Conservation (phyloP, 2,888 invertebrate species). For the Apotomis betuletana region DNA sequence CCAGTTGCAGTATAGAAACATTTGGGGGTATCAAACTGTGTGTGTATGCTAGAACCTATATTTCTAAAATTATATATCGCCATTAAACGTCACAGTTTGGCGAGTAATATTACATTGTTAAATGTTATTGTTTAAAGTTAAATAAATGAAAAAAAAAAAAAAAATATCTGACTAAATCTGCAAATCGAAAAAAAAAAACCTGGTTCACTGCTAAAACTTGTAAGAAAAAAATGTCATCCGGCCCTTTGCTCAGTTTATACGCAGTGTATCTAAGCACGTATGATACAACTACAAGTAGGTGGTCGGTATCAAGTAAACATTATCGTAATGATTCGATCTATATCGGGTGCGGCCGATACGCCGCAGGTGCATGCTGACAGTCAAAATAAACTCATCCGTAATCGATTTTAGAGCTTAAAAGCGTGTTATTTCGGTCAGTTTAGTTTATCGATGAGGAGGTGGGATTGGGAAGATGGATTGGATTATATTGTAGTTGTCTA, state of each 20-base stretch:
- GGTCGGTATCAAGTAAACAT: constrained; percentile 65
- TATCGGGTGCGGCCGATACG: constrained; percentile 72
- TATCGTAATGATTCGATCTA: constrained; percentile 72
- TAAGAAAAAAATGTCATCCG: not conserved
- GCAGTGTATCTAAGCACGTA: constrained; percentile 47
- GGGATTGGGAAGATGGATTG: constrained; percentile 12
- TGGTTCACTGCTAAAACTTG: no score
- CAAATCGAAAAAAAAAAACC: no score
- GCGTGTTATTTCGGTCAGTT: constrained; percentile 47
- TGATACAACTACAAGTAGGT: constrained; percentile 55
- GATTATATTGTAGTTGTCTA: not conserved
- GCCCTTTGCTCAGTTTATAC: not conserved
- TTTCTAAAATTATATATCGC: no score
- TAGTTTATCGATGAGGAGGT: constrained; percentile 28
- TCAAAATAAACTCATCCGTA: constrained; percentile 77
- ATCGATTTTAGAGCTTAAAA: constrained; percentile 76
- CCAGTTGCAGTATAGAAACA: no score
- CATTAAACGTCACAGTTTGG: no score
- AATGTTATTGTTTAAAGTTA: no score
- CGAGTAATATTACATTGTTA: no score
- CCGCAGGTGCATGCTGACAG: constrained; percentile 76
- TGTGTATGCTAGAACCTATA: no score
- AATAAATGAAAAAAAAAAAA: no score
- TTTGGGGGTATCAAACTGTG: no score
- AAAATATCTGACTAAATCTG: no score